Evolutionary conservation across 2,113 vertebrate species (phyloP), one percentile per base, ranked within the genome.

Genomic region (Lepus timidus): DNA sequence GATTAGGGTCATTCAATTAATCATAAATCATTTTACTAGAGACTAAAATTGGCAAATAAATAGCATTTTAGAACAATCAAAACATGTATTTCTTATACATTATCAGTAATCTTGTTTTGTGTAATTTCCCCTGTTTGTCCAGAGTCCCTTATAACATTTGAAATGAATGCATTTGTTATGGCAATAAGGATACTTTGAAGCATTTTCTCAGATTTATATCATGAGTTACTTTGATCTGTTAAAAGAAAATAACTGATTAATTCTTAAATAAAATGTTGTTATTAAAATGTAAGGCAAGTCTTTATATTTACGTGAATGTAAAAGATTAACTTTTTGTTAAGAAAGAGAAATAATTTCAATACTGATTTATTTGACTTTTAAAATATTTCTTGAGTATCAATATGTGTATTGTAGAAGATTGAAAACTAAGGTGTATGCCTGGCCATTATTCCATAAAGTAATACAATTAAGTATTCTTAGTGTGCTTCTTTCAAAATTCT

Each of bases 221-320:
- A 73, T 22, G 23, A 80, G 67, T 61, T 23, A 85, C 67, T 80
- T 80, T 90, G 33, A 31, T 61, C 25, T 27, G 33, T 22, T 6
- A 61, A 20, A 74, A 90, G 14, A 83, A 58, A 91, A 85, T n/a
- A 19, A 39, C 9, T 92, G n/a, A 33, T 62, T 80, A 85, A 73
- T 65, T 74, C 51, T 74, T 74, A 64, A 90, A 74, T 55, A 20
- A 23, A 67, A 79, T 52, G 33, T 4, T 25, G 11, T n/a, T 22
- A 64, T 62, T 22, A 76, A 73, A 39, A 83, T 4, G 3, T 29
- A 68, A 76, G 29, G 2, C 27, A 51, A 2, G 8, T n/a, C 1
- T 81, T 39, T 74, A 6, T n/a, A 92, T 10, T 64, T 9, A 10
- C 27, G 12, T 62, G 31, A 88, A 52, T 27, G 3, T 27, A 39